Evolutionary conservation across 2,888 invertebrate species (phyloP).

Genomic region (Lamproptera curius): DNA sequence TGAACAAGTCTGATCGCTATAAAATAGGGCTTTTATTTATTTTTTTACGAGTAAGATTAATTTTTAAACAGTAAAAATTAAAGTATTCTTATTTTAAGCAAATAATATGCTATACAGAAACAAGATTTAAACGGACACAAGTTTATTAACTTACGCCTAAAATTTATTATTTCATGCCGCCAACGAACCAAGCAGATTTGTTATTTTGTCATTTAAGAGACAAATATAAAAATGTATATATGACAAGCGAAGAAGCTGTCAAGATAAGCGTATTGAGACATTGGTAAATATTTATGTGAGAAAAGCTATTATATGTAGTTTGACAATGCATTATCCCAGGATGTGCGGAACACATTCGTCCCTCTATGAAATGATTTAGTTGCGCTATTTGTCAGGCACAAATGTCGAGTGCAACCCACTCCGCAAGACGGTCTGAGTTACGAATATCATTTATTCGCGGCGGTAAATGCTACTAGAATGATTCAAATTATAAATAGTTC

Average conservation of each 20-base stretch:
- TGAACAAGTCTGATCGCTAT: too few relatives aligned
- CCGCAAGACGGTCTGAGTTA: conserved; percentile 27
- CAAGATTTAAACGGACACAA: too few relatives aligned
- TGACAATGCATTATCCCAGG: conserved; percentile 46
- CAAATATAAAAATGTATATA: background rate
- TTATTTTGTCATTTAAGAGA: conserved; percentile 22
- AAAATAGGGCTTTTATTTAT: too few relatives aligned
- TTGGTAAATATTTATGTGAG: too few relatives aligned
- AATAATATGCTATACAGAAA: too few relatives aligned
- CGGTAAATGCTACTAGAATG: conserved; percentile 11
- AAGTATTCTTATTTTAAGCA: too few relatives aligned
- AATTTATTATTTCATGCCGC: too few relatives aligned
- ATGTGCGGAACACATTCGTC: conserved; percentile 54
- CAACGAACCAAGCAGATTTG: too few relatives aligned
- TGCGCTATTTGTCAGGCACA: conserved; percentile 55
- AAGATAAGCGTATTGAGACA: background rate
- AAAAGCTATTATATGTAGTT: conserved; percentile 43
- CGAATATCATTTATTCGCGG: conserved; percentile 23
- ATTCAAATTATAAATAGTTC: conserved; percentile 18
- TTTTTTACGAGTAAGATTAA: background rate
- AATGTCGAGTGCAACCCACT: conserved; percentile 49
- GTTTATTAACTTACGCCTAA: too few relatives aligned
- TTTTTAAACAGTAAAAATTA: too few relatives aligned
- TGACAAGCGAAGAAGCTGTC: background rate
- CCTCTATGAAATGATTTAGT: conserved; percentile 51